A percentile compares a stretch with the other conserved stretches of the same genome.
These are phyloP conservation scores for Heterodera carotae DNA, from an alignment of 1,140 invertebrate genomes.

Conservation along the genomic window DNA sequence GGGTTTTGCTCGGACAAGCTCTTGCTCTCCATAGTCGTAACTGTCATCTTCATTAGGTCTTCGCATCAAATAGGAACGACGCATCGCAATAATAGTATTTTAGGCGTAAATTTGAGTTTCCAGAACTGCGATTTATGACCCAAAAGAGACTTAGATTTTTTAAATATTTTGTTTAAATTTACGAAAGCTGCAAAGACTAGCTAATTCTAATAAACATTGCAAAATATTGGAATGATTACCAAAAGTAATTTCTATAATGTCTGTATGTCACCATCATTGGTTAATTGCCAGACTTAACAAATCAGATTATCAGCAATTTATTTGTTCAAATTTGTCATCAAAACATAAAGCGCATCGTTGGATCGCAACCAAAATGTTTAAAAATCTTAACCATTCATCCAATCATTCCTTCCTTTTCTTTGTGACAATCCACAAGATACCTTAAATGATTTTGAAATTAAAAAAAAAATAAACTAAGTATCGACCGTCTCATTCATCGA, in stretches of 20 bases:
- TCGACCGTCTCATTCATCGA: slow-evolving; percentile 11
- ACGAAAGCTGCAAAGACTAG: no score
- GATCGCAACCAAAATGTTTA: not conserved
- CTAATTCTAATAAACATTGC: no score
- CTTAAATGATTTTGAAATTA: not conserved
- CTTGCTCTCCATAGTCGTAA: slow-evolving; percentile 33
- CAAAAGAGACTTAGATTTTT: no score
- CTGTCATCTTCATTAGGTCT: slow-evolving; percentile 46
- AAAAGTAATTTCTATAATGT: no score
- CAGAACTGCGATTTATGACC: no score
- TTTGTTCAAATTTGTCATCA: no score
- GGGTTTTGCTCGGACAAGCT: slow-evolving; percentile 34
- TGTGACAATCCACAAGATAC: no score
- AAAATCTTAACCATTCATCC: not conserved
- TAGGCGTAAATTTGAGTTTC: not conserved
- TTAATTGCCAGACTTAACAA: no score
- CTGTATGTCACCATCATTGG: no score
- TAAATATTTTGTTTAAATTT: no score
- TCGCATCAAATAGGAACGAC: slow-evolving; percentile 41
- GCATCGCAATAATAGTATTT: slow-evolving; percentile 22
- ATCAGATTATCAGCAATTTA: no score
- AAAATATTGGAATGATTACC: no score
- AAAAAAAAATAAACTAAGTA: not conserved
- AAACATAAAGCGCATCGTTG: not conserved
- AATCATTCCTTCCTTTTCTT: not conserved